Percentiles rank a stretch among this genome's conserved stretches.
These are phyloP conservation scores for Ciconia maguari DNA, from an alignment of 2,113 vertebrate species.

Conservation along the genomic window DNA sequence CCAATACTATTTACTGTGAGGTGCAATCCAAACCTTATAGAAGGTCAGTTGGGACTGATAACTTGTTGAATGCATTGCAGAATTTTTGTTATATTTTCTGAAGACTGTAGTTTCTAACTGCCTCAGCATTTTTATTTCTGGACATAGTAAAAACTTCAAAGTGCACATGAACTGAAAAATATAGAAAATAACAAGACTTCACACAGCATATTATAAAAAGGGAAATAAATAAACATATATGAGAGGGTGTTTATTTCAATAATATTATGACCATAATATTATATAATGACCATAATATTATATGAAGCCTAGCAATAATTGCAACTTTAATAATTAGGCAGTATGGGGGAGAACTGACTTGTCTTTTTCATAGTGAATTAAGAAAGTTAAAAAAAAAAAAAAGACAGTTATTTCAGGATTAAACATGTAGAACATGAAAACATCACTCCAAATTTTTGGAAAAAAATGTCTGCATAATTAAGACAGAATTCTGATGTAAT, in stretches of 20 bases:
- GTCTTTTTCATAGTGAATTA: background rate
- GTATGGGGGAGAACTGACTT: background rate
- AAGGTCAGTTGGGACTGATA: background rate
- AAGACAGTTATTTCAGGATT: background rate
- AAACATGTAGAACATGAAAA: background rate
- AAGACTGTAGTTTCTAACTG: background rate
- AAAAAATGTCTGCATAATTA: background rate
- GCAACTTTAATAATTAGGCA: background rate
- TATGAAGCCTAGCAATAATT: background rate
- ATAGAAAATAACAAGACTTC: background rate
- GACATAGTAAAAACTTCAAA: background rate
- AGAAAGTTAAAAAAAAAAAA: background rate
- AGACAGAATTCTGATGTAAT: background rate
- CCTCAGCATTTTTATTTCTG: background rate
- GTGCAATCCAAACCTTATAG: background rate
- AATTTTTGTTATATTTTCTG: background rate
- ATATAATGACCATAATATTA: background rate
- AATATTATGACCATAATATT: background rate
- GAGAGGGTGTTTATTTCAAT: background rate
- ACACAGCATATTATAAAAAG: background rate
- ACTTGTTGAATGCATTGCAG: background rate
- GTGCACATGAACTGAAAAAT: background rate
- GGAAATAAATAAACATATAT: background rate
- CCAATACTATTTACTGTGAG: background rate
- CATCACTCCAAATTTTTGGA: accelerated